A percentile compares a stretch with the other conserved stretches of the same genome.
Conservation (phyloP, 2,888 invertebrate genomes). For the Agelastica alni region DNA sequence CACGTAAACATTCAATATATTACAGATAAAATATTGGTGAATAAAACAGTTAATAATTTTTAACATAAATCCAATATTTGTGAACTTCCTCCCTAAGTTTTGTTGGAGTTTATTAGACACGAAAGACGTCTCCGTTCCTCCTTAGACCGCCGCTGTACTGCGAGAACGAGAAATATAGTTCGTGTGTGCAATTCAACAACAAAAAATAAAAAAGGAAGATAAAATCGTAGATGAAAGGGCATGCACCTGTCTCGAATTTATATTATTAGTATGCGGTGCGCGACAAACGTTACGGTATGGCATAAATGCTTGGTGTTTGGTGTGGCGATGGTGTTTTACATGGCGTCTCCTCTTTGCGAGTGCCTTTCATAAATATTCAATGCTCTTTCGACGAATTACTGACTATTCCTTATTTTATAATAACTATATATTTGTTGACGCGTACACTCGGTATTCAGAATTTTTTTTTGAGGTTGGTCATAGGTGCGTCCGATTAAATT, state of each 20-base stretch:
- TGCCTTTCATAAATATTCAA: background rate
- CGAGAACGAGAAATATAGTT: background rate
- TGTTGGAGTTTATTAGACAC: background rate
- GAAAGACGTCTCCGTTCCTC: background rate
- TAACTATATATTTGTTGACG: too few relatives aligned
- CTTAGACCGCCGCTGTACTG: background rate
- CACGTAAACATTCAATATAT: too few relatives aligned
- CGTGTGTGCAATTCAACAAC: background rate
- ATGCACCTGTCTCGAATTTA: slow-evolving; percentile 17
- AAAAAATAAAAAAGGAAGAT: background rate
- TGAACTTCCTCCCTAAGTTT: background rate
- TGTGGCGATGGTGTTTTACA: background rate
- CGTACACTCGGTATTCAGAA: too few relatives aligned
- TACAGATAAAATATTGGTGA: too few relatives aligned
- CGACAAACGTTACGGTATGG: background rate
- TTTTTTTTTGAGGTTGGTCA: too few relatives aligned
- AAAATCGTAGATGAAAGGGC: slow-evolving; percentile 2
- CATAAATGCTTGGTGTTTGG: background rate
- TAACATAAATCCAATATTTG: background rate
- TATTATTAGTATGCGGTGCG: slow-evolving; percentile 14
- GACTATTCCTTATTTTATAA: too few relatives aligned
- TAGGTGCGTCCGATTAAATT: too few relatives aligned
- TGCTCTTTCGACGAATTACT: background rate
- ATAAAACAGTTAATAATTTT: too few relatives aligned
- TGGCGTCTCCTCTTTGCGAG: background rate